phyloP scores from a whole-genome alignment of 2,888 invertebrate genomes.

The Alviniconcha strummeri region DNA sequence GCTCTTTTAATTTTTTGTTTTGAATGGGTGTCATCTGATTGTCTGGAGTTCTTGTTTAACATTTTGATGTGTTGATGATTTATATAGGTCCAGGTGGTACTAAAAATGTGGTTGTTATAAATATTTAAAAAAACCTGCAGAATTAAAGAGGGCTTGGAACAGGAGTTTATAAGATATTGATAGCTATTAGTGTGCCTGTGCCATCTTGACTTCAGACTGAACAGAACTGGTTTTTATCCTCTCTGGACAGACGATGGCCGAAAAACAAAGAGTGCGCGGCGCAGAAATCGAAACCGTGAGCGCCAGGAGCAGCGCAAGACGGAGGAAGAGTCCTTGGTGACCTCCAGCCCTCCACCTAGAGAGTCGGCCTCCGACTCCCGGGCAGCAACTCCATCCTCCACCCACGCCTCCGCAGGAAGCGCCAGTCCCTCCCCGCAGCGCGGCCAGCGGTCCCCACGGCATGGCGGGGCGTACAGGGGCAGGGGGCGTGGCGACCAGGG shows the following conservation, averaged over 20 bases:
- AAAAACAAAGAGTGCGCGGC: conserved; percentile 3
- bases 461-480: conserved; percentile 11
- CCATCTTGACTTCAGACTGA: no score
- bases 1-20: no score
- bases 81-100: no score
- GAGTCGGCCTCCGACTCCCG: neutral
- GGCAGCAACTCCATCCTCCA: conserved; percentile 13
- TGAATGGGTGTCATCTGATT: no score
- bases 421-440: conserved; percentile 25
- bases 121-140: no score
- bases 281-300: conserved; percentile 11
- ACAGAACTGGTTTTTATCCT: neutral
- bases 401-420: conserved; percentile 11
- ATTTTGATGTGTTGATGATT: no score
- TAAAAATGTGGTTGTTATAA: no score
- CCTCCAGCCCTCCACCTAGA: neutral
- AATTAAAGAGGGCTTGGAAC: no score
- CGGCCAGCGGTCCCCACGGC: conserved; percentile 16
- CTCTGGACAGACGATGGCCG: neutral
- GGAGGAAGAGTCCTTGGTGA: conserved; percentile 5
- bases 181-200: no score
- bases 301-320: conserved; percentile 21
- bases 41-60: no score
- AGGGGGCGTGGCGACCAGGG: neutral
- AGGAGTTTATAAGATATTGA: no score